These are phyloP conservation scores for Scleropages formosus DNA, from an alignment of 2,797 vertebrate genomes.

Conservation along the genomic window DNA sequence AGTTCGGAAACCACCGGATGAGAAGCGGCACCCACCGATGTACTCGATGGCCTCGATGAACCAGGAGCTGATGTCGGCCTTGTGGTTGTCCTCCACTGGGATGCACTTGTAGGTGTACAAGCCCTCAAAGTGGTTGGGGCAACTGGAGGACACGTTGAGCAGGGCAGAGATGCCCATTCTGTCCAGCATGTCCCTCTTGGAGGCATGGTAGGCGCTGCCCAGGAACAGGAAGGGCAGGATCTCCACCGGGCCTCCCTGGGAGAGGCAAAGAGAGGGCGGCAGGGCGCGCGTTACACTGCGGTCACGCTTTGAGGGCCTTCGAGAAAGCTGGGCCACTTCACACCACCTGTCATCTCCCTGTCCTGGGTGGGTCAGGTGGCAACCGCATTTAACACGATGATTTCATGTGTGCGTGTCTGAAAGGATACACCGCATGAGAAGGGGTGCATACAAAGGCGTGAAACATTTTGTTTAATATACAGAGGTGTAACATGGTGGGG, in stretches of 20 bases:
- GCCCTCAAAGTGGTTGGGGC: slow-evolving; percentile 79
- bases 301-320: background rate
- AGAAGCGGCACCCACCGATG: slow-evolving; percentile 63
- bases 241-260: slow-evolving; percentile 74
- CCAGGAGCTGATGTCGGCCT: slow-evolving; percentile 81
- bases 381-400: no score
- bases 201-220: slow-evolving; percentile 76
- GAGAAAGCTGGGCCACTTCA: background rate
- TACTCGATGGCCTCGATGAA: slow-evolving; percentile 80
- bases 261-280: slow-evolving; percentile 1
- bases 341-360: no score
- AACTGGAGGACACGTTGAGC: slow-evolving; percentile 77
- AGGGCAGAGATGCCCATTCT: slow-evolving; percentile 73
- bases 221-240: slow-evolving; percentile 79
- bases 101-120: slow-evolving; percentile 80
- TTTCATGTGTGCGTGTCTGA: no score
- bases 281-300: background rate
- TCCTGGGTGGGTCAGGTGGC: no score
- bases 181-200: slow-evolving; percentile 75
- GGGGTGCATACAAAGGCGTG: no score
- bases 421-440: no score
- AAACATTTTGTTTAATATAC: no score
- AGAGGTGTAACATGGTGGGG: no score
- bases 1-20: background rate
- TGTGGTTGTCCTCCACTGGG: slow-evolving; percentile 81